Base-by-base conservation (phyloP, 2,113 vertebrate species). In the Perccottus glenii region DNA sequence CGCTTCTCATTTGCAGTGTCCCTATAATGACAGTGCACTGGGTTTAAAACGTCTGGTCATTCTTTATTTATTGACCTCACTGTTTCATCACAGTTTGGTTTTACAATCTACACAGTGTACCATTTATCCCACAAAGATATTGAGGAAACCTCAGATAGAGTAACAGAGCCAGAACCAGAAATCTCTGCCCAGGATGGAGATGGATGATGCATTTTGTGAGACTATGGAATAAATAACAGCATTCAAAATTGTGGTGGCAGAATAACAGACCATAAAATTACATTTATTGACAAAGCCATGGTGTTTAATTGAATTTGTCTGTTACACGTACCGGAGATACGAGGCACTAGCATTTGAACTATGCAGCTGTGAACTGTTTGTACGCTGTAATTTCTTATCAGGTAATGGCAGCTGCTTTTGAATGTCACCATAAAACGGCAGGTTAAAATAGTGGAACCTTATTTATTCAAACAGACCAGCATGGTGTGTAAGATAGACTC, bases 211-310 rank as follows among this genome's bases (percentile, higher is more conserved):
- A 33, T 55, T 55, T 38, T 55, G 38, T 55, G 35, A 53, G 32
- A 55, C 40, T 15, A 10, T 19, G 56, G 16, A 40, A 58, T 58
- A 58, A 43, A 58, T 58, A 40, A 58, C 7, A 58, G 4, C 11
- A 42, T 43, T 58, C n/a, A 16, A 58, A 58, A 58, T 36, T 19
- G 11, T n/a, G 56, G 42, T 58, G 56, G 42, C 15, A 43, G 38
- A 58, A 58, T 58, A 58, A 58, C 56, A 58, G 56, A 43, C 56
- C 40, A 58, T 58, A 58, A 58, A 58, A 40, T 58, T 58, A 40
- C 38, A 19, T n/a, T 58, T 43, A 15, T 42, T 14, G 33, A 58
- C 36, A 43, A 58, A 43, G n/a, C 56, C 38, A 19, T 55, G 32
- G 52, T 36, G 52, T 55, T 36, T 42, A 58, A 58, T 19, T 58